Evolutionary conservation across 2,888 invertebrate genomes (phyloP).

Genomic region (Onchidella celtica): DNA sequence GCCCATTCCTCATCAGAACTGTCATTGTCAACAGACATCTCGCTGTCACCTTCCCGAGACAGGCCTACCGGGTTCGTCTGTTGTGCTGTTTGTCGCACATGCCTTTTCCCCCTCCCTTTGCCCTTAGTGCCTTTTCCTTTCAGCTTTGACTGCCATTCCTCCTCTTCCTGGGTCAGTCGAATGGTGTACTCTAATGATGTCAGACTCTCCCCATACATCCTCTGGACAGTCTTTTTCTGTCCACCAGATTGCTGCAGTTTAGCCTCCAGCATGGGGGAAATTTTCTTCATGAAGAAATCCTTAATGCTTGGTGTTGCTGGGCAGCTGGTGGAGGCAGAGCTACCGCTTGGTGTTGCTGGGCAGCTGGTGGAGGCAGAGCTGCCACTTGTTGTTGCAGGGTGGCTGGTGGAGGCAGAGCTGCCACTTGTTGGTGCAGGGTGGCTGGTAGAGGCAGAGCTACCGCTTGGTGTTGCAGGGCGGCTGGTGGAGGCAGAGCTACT

Average conservation of each 20-base stretch:
- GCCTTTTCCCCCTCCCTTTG: background rate
- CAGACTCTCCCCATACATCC: constrained; percentile 19
- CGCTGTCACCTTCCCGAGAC: too few relatives aligned
- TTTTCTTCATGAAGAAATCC: constrained; percentile 26
- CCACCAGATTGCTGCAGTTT: background rate
- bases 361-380: too few relatives aligned
- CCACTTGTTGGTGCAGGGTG: too few relatives aligned
- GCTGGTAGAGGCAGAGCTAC: too few relatives aligned
- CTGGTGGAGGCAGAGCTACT: too few relatives aligned
- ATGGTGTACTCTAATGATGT: background rate
- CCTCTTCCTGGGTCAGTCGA: background rate
- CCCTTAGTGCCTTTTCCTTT: background rate
- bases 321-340: background rate
- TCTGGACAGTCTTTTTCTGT: background rate
- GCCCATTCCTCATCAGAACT: background rate
- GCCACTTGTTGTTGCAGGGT: background rate
- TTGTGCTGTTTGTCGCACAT: background rate
- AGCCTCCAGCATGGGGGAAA: constrained; percentile 12
- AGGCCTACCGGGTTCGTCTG: background rate
- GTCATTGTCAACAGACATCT: background rate
- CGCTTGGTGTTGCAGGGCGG: too few relatives aligned
- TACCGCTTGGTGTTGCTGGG: background rate
- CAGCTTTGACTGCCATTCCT: background rate
- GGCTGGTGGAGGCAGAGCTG: too few relatives aligned
- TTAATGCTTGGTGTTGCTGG: background rate